These are phyloP conservation scores for Dastarcus helophoroides DNA, from an alignment of 2,888 invertebrate species.

Conservation along the genomic window DNA sequence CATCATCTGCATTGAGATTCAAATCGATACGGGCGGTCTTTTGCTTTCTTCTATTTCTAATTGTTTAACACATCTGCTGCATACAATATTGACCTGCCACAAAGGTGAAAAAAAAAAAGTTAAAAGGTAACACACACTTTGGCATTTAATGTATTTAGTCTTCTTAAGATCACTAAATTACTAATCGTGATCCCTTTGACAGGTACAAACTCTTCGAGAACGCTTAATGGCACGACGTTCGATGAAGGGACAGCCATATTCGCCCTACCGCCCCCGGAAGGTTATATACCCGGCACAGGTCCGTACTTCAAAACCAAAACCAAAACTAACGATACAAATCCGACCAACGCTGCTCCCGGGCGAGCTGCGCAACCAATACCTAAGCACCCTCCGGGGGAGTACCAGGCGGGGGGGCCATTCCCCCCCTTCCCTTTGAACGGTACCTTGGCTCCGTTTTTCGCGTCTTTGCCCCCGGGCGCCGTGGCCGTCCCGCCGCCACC, in stretches of 20 bases:
- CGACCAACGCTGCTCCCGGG: slow-evolving; percentile 55
- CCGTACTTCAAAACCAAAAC: slow-evolving; percentile 43
- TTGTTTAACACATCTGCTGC: too few species aligned
- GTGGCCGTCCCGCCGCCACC: slow-evolving; percentile 42
- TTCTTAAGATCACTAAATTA: too few species aligned
- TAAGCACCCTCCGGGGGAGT: slow-evolving; percentile 44
- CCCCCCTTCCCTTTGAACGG: slow-evolving; percentile 38
- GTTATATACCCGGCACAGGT: slow-evolving; percentile 37
- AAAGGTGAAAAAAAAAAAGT: too few species aligned
- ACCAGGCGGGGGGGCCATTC: slow-evolving; percentile 41
- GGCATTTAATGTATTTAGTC: too few species aligned
- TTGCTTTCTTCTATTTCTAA: too few species aligned
- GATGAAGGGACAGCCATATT: slow-evolving; percentile 30
- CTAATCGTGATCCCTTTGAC: too few species aligned
- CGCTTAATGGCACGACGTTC: slow-evolving; percentile 58
- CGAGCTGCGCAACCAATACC: slow-evolving; percentile 51
- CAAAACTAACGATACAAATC: slow-evolving; percentile 47
- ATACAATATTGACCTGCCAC: too few species aligned
- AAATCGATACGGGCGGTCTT: too few species aligned
- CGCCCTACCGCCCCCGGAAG: slow-evolving; percentile 34
- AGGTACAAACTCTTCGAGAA: slow-evolving; percentile 64
- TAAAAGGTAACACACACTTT: too few species aligned
- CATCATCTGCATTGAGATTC: too few species aligned
- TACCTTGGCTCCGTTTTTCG: slow-evolving; percentile 37
- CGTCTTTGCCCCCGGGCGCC: slow-evolving; percentile 51